These are phyloP conservation scores for Tubulanus polymorphus DNA, from an alignment of 2,888 invertebrate species.

Conservation along the genomic window DNA sequence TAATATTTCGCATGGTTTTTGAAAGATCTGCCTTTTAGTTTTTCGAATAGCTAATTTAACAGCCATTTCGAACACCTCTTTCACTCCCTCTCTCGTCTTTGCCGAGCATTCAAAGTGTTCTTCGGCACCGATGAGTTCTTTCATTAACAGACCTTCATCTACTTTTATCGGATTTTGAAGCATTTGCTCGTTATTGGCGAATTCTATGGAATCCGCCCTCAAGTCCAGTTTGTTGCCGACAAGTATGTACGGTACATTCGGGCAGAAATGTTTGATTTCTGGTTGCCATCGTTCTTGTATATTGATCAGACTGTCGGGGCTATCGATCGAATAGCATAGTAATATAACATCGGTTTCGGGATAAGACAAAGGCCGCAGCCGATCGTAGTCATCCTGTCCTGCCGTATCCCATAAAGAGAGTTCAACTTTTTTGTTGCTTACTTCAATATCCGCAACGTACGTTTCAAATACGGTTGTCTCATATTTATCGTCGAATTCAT, in stretches of 20 bases:
- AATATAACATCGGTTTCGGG: constrained; percentile 5
- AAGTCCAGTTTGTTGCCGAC: constrained; percentile 5
- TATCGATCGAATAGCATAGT: not conserved
- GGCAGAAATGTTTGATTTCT: constrained; percentile 5
- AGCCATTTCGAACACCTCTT: constrained; percentile 1
- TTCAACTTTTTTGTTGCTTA: not conserved
- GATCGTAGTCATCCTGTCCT: constrained; percentile 2
- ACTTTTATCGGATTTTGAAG: not conserved
- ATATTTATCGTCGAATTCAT: constrained; percentile 99
- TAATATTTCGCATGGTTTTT: too few species aligned
- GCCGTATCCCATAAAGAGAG: constrained; percentile 2
- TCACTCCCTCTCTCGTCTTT: constrained; percentile 2
- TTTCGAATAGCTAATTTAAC: too few species aligned
- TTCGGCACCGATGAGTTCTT: not conserved
- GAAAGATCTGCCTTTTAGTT: too few species aligned
- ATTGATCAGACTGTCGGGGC: not conserved
- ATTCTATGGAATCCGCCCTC: not conserved
- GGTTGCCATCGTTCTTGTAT: not conserved
- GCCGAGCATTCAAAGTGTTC: constrained; percentile 1
- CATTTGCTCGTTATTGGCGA: not conserved
- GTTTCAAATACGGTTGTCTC: constrained; percentile 99
- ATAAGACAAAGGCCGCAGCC: not conserved
- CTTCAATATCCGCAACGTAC: constrained; percentile 83
- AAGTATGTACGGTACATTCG: not conserved
- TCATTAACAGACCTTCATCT: not conserved